phyloP scores from a whole-genome alignment of 2,888 invertebrate genomes.

The Heliconius sara region DNA sequence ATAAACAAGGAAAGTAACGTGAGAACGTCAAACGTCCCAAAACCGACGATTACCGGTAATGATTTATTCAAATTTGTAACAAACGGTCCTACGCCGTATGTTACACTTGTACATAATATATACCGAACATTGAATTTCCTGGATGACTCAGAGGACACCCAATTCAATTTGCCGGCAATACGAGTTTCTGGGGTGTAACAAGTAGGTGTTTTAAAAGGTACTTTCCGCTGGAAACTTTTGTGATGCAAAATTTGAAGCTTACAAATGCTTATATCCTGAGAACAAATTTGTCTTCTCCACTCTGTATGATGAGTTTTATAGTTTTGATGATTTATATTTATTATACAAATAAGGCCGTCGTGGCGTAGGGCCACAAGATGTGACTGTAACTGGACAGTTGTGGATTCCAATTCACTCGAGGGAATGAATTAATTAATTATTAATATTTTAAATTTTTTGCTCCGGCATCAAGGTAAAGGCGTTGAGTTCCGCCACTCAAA shows the following conservation, averaged over 20 bases:
- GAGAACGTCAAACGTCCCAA: not conserved
- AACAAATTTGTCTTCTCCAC: not conserved
- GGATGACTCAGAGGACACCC: conserved; percentile 9
- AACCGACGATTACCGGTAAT: conserved; percentile 6
- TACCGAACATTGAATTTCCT: conserved; percentile 25
- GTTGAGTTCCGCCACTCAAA: too few relatives aligned
- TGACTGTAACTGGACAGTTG: too few relatives aligned
- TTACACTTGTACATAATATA: conserved; percentile 17
- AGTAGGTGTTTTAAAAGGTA: conserved; percentile 21
- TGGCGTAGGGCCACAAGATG: too few relatives aligned
- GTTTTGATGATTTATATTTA: not conserved
- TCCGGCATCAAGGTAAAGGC: too few relatives aligned
- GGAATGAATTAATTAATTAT: too few relatives aligned
- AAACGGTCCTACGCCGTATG: not conserved
- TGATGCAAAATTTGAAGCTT: conserved; percentile 13
- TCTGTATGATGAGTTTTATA: not conserved
- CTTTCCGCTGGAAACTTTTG: conserved; percentile 17
- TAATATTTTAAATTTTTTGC: too few relatives aligned
- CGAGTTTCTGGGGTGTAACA: conserved; percentile 20
- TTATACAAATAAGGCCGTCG: too few relatives aligned
- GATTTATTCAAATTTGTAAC: conserved; percentile 19
- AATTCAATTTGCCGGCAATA: conserved; percentile 21
- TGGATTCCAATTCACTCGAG: too few relatives aligned
- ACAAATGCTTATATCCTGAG: not conserved
- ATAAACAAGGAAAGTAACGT: not conserved